A percentile compares a stretch with the other conserved stretches of the same genome.
Conservation (phyloP, 1,140 invertebrate genomes). For the Drosophila ironensis region DNA sequence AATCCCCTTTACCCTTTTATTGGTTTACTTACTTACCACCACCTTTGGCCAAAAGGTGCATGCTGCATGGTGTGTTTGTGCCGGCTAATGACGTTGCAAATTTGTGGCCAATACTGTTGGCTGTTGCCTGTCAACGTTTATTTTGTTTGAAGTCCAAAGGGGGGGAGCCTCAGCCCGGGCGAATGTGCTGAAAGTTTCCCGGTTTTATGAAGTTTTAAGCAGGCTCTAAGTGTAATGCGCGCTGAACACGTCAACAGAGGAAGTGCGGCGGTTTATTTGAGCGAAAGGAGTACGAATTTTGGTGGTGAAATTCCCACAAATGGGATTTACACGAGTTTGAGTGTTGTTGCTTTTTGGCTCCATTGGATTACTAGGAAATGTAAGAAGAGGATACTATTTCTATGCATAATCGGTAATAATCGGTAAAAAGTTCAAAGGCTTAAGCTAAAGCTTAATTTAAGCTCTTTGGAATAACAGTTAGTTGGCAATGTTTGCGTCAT, state of each 20-base stretch:
- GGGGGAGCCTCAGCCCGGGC: neutral
- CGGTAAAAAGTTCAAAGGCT: no score
- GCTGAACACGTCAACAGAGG: conserved; percentile 33
- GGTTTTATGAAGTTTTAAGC: conserved; percentile 65
- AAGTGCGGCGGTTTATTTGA: neutral
- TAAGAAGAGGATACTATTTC: no score
- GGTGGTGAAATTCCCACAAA: no score
- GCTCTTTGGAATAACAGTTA: no score
- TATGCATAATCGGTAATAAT: no score
- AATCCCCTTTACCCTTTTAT: neutral
- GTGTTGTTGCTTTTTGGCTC: no score
- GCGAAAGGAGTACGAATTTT: no score
- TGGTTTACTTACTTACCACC: conserved; percentile 1
- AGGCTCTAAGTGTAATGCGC: conserved; percentile 50
- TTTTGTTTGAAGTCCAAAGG: conserved; percentile 26
- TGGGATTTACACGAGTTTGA: no score
- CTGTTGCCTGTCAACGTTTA: conserved; percentile 38
- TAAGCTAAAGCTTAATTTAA: no score
- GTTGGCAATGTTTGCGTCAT: no score
- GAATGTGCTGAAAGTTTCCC: conserved; percentile 41
- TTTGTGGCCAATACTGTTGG: conserved; percentile 46
- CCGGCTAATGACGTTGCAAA: conserved; percentile 66
- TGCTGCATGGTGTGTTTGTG: conserved; percentile 16
- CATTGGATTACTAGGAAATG: no score
- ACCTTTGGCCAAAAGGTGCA: conserved; percentile 34